Base-by-base conservation (phyloP, 1,140 invertebrate species). In the Leptinotarsa lineolata region DNA sequence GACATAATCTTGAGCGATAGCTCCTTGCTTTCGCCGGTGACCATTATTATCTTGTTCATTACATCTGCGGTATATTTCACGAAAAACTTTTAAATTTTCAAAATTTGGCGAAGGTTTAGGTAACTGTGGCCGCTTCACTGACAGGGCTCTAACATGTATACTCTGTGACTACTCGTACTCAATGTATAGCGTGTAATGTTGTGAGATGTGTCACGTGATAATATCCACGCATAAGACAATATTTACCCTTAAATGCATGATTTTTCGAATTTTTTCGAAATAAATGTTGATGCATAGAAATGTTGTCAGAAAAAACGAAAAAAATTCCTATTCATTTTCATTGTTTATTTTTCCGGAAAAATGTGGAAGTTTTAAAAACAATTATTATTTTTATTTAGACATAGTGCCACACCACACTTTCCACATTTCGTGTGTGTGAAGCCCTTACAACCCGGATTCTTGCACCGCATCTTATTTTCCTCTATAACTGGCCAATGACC, bases 401-500 rank as follows among this genome's bases (percentile, higher is more conserved):
- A 54, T 13, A 54, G 46, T 16, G n/a, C 46, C 13, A 54, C 46
- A 54, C 46, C 46, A 54, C 46, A 54, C 46, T 16, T 54, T 54
- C n/a, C 15, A 54, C 46, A 54, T 4, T 16, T 54, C n/a, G n/a
- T 54, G 15, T 54, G 13, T 16, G 46, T 54, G n/a, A 16, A 54
- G 5, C 46, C 46, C 15, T 54, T 54, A n/a, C 46, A 54, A 16
- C 46, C 15, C n/a, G 46, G 20, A 63, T n/a, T 20, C 8, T 63
- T 63, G 20, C 60, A 63, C 60, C 60, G 13, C 15, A 18, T 63
- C 60, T 18, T 63, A n/a, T 63, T 63, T 18, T 63, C 60, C 18
- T 15, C 60, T n/a, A n/a, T 15, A 18, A 63, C 60, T 63, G 60
- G 60, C 60, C 60, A 63, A 18, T 63, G 60, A 16, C 60, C 60